Evolutionary conservation across 2,797 vertebrate species (phyloP).

Genomic region (Cynodonichthys magdalenae): DNA sequence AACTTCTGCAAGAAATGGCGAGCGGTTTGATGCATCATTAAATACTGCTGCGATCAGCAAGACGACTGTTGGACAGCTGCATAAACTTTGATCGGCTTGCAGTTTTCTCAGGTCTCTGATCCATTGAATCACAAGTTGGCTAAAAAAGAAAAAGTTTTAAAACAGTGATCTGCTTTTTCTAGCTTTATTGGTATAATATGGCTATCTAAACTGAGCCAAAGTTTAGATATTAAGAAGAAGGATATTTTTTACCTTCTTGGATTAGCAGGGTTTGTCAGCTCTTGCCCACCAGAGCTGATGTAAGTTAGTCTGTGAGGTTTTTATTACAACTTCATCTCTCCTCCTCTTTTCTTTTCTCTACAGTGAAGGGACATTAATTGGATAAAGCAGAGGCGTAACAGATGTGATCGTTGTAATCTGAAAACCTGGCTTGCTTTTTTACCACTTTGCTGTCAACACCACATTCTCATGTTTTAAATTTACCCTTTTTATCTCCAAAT

Average conservation of each 20-base stretch:
- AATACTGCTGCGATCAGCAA: background rate
- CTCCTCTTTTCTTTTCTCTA: too few relatives aligned
- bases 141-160: background rate
- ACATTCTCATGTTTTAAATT: constrained; percentile 28
- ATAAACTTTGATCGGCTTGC: background rate
- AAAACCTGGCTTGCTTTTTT: constrained; percentile 28
- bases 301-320: too few relatives aligned
- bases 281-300: too few relatives aligned
- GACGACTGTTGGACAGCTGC: background rate
- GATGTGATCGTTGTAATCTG: constrained; percentile 39
- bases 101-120: background rate
- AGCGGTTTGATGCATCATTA: background rate
- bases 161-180: constrained; percentile 5
- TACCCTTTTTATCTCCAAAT: constrained; percentile 39
- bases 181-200: background rate
- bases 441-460: constrained; percentile 19
- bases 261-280: too few relatives aligned
- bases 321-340: too few relatives aligned
- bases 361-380: constrained; percentile 9
- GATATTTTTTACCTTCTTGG: background rate
- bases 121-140: background rate
- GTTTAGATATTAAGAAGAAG: background rate
- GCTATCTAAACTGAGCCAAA: background rate
- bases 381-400: constrained; percentile 29
- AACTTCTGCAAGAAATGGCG: background rate